Evolutionary conservation across 2,888 invertebrate species (phyloP), one percentile per base, ranked within the genome.

Genomic region (Perizoma affinitatum): DNA sequence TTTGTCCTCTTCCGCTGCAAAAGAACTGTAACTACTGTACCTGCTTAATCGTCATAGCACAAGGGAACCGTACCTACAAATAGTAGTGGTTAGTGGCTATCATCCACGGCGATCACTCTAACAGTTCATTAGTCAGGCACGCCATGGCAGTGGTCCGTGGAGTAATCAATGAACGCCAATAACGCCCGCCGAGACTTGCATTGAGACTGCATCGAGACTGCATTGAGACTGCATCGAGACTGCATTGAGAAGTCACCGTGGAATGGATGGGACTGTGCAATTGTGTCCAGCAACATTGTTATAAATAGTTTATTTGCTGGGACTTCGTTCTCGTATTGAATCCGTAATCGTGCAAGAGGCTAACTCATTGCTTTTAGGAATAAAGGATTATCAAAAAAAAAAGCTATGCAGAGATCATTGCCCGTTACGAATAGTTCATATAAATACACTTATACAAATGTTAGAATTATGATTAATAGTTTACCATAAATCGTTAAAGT

Each of bases 141-240:
- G 4, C 11, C 22, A 6, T 7, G n/a, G 11, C 42, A 11, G 34
- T 5, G n/a, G 56, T 33, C 50, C 49, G 45, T 36, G 46, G 46
- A 57, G 57, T 41, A 57, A 57, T 57, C 57, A 57, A 52, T 57
- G 51, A 56, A 40, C 45, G 33, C 9, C 35, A 35, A 33, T 22
- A 11, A 9, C 38, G 44, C 8, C 56, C 45, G 45, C 9, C 6
- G 50, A 35, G 56, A 22, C n/a, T 11, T 7, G 42, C 48, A 38
- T 48, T 36, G 43, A 52, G 51, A 43, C 36, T 10, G n/a, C 11
- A 34, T 38, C 4, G 38, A 38, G 38, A 38, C 36, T 10, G n/a
- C 11, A 34, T 38, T 38, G 38, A 38, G 38, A 38, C n/a, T n/a
- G n/a, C 48, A 38, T 48, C 42, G 43, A 52, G 51, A 43, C 36